phyloP scores from a whole-genome alignment of 2,888 invertebrate genomes.

The Athalia rosae region DNA sequence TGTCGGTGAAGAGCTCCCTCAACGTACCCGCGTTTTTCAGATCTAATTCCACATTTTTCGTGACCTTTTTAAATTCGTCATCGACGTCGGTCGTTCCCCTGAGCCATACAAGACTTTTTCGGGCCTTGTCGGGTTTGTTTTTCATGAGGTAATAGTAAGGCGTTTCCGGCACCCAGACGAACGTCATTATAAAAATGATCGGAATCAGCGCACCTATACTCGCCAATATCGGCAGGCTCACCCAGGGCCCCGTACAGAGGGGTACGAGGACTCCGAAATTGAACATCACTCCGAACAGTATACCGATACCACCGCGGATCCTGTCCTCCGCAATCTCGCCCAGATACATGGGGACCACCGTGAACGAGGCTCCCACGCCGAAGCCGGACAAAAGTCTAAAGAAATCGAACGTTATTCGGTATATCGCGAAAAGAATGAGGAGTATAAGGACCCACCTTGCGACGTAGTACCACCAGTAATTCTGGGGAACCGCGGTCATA shows the following conservation, averaged over 20 bases:
- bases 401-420: not conserved
- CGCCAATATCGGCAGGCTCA: conserved; percentile 44
- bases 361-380: conserved; percentile 48
- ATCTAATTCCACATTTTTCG: conserved; percentile 26
- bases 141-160: conserved; percentile 52
- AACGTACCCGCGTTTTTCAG: conserved; percentile 9
- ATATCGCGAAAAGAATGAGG: not conserved
- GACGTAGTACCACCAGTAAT: conserved; percentile 46
- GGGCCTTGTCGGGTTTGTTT: conserved; percentile 12
- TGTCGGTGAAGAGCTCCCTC: conserved; percentile 42
- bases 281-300: conserved; percentile 26
- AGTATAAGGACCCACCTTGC: conserved; percentile 34
- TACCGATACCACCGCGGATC: conserved; percentile 52
- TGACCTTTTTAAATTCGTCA: conserved; percentile 46
- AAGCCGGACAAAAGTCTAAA: conserved; percentile 45
- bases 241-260: conserved; percentile 43
- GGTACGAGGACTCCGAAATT: conserved; percentile 46
- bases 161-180: conserved; percentile 53
- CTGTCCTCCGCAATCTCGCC: conserved; percentile 54
- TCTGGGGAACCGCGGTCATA: conserved; percentile 46
- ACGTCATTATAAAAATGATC: conserved; percentile 28
- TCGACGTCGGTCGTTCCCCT: conserved; percentile 31
- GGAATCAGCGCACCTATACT: conserved; percentile 36
- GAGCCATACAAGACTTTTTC: conserved; percentile 48
- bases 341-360: conserved; percentile 51